Evolutionary conservation across 2,113 vertebrate genomes (phyloP).

Genomic region (Podarcis muralis): DNA sequence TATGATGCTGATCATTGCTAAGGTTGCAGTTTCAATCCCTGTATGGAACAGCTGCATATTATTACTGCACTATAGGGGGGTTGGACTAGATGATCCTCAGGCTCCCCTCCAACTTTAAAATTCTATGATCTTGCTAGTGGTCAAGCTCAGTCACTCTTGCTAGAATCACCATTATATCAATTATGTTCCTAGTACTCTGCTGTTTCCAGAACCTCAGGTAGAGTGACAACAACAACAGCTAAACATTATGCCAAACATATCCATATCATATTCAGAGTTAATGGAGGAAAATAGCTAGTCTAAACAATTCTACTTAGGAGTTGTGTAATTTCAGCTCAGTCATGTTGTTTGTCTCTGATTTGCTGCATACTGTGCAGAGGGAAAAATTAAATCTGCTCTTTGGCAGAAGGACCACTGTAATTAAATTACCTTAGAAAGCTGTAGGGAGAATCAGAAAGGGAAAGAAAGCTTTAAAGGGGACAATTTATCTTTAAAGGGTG

Average conservation of each 20-base stretch:
- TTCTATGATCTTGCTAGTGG: too few species aligned
- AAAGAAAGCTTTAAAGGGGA: not conserved
- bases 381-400: slow-evolving; percentile 4
- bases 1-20: too few species aligned
- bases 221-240: not conserved
- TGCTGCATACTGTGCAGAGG: not conserved
- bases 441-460: slow-evolving; percentile 22
- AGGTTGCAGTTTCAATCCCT: too few species aligned
- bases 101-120: too few species aligned
- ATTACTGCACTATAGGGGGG: too few species aligned
- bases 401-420: slow-evolving; percentile 48
- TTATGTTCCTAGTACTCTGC: not conserved
- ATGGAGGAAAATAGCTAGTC: not conserved
- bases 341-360: not conserved
- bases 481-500: not conserved
- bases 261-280: not conserved
- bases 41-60: too few species aligned
- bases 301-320: rapidly evolving
- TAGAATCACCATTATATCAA: not conserved
- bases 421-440: slow-evolving; percentile 28
- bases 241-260: not conserved
- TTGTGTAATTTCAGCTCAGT: rapidly evolving
- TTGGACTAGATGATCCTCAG: too few species aligned
- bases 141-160: too few species aligned
- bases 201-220: not conserved